These are phyloP conservation scores for Ophiodon elongatus DNA, from an alignment of 2,113 vertebrate species.

Conservation along the genomic window DNA sequence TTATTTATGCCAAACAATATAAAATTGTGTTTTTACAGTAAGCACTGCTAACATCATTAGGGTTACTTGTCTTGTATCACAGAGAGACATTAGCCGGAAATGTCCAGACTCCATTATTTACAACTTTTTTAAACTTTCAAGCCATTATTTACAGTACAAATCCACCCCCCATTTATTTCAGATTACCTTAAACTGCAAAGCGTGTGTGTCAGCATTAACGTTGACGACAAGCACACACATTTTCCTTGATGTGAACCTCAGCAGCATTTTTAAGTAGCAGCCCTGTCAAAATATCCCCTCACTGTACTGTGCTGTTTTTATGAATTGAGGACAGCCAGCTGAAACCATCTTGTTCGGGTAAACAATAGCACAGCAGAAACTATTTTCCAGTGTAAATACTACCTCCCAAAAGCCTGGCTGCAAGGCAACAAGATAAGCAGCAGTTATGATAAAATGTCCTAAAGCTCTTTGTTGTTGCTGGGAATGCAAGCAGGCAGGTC, in stretches of 20 bases:
- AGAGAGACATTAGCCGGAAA: background rate
- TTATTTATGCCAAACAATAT: background rate
- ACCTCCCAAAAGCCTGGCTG: slow-evolving; percentile 17
- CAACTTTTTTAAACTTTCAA: background rate
- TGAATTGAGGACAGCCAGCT: background rate
- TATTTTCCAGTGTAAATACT: slow-evolving; percentile 56
- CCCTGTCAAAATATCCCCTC: background rate
- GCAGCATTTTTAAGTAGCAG: background rate
- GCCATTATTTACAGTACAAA: background rate
- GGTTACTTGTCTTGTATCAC: background rate
- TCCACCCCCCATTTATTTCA: background rate
- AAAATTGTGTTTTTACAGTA: background rate
- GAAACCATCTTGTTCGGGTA: slow-evolving; percentile 34
- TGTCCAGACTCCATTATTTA: background rate
- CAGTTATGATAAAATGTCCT: slow-evolving; percentile 22
- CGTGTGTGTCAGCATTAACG: slow-evolving; percentile 2
- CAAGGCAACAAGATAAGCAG: slow-evolving; percentile 42
- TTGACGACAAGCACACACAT: background rate
- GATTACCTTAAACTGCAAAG: slow-evolving; percentile 10
- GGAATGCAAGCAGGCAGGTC: slow-evolving; percentile 42
- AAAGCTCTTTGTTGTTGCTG: slow-evolving; percentile 37
- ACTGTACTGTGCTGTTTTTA: slow-evolving; percentile 2
- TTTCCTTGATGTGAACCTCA: background rate
- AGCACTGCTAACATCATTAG: background rate
- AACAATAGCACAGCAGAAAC: slow-evolving; percentile 25